Evolutionary conservation across 2,888 invertebrate species (phyloP).

Genomic region (Invenusta paracnida): DNA sequence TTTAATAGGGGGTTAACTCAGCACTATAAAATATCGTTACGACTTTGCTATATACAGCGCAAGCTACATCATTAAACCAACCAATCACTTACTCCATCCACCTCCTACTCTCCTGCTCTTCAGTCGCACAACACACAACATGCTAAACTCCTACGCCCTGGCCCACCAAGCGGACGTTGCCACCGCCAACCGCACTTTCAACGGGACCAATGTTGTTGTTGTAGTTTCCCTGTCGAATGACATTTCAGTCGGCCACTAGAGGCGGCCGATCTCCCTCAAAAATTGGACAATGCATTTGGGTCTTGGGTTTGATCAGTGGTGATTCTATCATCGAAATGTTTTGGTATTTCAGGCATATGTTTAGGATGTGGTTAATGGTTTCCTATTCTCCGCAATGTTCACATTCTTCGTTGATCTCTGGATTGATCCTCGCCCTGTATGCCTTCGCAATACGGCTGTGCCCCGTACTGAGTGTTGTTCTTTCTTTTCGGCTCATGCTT

Average conservation of each 20-base stretch:
- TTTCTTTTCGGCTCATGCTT: too few relatives aligned
- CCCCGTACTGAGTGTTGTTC: too few relatives aligned
- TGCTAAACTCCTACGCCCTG: neutral
- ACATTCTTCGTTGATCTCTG: neutral
- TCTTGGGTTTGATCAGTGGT: neutral
- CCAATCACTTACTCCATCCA: too few relatives aligned
- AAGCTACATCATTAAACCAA: too few relatives aligned
- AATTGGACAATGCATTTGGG: neutral
- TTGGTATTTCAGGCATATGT: neutral
- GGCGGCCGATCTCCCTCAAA: neutral
- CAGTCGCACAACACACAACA: neutral
- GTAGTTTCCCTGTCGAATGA: neutral
- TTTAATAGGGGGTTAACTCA: too few relatives aligned
- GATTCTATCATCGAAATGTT: neutral
- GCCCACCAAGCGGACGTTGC: neutral
- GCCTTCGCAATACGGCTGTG: too few relatives aligned
- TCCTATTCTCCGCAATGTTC: neutral
- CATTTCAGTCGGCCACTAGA: neutral
- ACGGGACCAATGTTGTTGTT: neutral
- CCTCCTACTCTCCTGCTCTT: too few relatives aligned
- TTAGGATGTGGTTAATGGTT: neutral
- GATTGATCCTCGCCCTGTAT: neutral
- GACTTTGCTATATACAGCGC: too few relatives aligned
- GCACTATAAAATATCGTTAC: too few relatives aligned
- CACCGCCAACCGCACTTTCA: neutral